A percentile compares a stretch with the other conserved stretches of the same genome.
phyloP scores from a whole-genome alignment of 1,140 invertebrate genomes.

The Chionoecetes opilio region DNA sequence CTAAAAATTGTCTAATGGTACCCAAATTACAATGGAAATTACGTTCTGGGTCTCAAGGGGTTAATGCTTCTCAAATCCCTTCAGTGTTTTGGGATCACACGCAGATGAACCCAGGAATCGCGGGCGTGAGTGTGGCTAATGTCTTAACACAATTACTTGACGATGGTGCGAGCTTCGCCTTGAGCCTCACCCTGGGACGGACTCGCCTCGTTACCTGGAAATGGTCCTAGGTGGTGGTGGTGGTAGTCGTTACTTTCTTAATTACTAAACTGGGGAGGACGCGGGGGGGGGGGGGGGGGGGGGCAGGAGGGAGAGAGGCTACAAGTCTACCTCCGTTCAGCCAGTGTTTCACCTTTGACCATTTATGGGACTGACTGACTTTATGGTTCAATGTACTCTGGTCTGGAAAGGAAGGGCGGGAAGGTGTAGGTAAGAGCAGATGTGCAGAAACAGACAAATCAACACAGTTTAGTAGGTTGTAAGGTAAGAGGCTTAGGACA shows the following conservation, averaged over 20 bases:
- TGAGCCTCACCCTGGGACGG: neutral
- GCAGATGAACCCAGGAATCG: neutral
- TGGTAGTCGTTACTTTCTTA: neutral
- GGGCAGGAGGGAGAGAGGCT: neutral
- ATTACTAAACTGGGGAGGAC: neutral
- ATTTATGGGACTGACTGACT: too few species aligned
- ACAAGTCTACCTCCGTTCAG: too few species aligned
- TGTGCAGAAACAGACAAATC: neutral
- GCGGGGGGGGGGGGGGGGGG: too few species aligned
- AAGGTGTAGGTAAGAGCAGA: neutral
- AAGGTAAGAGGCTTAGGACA: too few species aligned
- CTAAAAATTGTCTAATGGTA: too few species aligned
- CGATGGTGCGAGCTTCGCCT: neutral
- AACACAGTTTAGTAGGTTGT: too few species aligned
- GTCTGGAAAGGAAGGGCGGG: neutral
- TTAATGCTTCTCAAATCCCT: too few species aligned
- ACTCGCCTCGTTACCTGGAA: neutral
- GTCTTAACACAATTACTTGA: neutral
- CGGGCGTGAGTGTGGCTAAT: constrained; percentile 3
- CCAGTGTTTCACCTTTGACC: neutral
- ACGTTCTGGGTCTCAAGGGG: too few species aligned
- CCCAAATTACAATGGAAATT: too few species aligned
- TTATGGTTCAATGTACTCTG: neutral
- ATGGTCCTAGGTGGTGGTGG: neutral
- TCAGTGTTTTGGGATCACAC: neutral